phyloP scores from a whole-genome alignment of 2,797 vertebrate species.

The Falco peregrinus region DNA sequence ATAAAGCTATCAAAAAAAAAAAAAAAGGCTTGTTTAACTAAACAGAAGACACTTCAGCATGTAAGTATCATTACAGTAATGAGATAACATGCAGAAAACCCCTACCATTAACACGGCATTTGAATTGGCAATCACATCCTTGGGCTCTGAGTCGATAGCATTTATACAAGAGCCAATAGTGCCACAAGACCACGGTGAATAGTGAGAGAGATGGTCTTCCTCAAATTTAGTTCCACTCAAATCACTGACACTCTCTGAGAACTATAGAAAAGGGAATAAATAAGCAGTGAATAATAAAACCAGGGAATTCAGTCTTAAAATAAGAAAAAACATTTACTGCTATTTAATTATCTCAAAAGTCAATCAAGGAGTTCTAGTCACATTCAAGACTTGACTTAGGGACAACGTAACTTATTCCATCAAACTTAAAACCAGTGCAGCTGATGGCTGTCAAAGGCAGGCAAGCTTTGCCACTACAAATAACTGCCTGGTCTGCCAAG shows the following conservation, averaged over 20 bases:
- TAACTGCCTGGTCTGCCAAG: not conserved
- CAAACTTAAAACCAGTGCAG: not conserved
- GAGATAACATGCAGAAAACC: constrained; percentile 42
- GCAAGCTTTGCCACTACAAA: not conserved
- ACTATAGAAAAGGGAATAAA: constrained; percentile 75
- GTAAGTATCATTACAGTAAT: constrained; percentile 24
- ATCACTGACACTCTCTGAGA: constrained; percentile 83
- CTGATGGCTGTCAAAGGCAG: not conserved
- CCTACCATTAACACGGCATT: constrained; percentile 83
- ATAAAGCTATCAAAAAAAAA: not conserved
- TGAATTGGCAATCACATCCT: constrained; percentile 85
- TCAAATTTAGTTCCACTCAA: constrained; percentile 87
- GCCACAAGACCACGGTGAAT: constrained; percentile 95
- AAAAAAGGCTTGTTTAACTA: not conserved
- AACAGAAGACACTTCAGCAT: constrained; percentile 40
- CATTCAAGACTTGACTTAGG: not conserved
- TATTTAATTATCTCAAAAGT: not conserved
- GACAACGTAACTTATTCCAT: not conserved
- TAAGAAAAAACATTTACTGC: not conserved
- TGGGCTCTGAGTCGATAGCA: constrained; percentile 88
- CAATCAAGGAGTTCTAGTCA: not conserved
- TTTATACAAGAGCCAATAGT: constrained; percentile 89
- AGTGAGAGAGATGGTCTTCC: constrained; percentile 88
- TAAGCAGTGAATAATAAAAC: constrained; percentile 7
- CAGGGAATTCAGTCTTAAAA: not conserved